phyloP scores from a whole-genome alignment of 2,888 invertebrate genomes.

The Drosophila kanekoi region DNA sequence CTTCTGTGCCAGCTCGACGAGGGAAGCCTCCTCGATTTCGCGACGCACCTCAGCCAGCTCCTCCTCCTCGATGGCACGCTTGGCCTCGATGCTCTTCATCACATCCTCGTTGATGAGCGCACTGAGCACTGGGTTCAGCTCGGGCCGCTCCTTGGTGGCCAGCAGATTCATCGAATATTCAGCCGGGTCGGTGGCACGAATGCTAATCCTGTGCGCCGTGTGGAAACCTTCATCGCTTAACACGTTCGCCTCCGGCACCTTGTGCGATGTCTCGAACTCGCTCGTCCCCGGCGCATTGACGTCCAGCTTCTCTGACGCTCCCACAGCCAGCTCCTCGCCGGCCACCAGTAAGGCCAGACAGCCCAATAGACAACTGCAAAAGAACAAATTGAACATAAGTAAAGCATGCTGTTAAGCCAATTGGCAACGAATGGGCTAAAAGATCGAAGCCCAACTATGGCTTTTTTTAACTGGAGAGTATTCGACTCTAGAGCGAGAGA shows the following conservation, averaged over 20 bases:
- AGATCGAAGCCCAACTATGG: too few relatives aligned
- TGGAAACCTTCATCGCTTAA: constrained; percentile 82
- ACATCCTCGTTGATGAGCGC: constrained; percentile 86
- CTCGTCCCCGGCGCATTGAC: constrained; percentile 10
- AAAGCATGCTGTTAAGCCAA: not conserved
- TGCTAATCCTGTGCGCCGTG: constrained; percentile 82
- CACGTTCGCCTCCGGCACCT: constrained; percentile 86
- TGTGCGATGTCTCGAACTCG: constrained; percentile 89
- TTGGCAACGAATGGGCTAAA: too few relatives aligned
- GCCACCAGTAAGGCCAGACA: constrained; percentile 69
- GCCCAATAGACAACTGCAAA: constrained; percentile 73
- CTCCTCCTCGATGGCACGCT: constrained; percentile 83
- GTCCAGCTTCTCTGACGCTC: constrained; percentile 30
- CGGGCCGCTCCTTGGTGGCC: constrained; percentile 85
- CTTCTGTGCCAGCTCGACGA: constrained; percentile 48
- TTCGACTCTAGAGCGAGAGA: too few relatives aligned
- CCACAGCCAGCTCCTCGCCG: constrained; percentile 46
- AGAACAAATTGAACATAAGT: not conserved
- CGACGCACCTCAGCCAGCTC: constrained; percentile 77
- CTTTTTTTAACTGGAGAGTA: too few relatives aligned
- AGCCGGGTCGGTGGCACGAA: constrained; percentile 58
- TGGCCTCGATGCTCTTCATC: constrained; percentile 86
- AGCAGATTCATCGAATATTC: constrained; percentile 82
- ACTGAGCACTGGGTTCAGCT: constrained; percentile 85
- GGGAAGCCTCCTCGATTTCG: constrained; percentile 65